Conservation (phyloP, 1,140 invertebrate species). For the Medauroidea extradentata region DNA sequence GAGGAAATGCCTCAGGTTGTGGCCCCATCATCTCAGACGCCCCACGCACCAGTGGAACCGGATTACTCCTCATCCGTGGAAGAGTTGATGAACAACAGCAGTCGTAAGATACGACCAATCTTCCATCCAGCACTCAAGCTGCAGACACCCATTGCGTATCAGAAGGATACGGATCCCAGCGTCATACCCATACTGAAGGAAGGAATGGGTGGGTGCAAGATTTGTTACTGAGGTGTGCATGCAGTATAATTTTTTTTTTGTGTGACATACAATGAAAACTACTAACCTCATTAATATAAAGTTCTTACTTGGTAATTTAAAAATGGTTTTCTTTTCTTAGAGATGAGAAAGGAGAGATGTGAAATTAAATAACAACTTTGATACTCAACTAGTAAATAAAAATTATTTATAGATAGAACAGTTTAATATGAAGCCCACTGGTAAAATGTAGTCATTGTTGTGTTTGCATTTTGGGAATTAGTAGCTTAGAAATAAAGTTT, state of each 20-base stretch:
- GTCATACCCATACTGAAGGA: constrained; percentile 76
- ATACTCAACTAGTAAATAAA: no score
- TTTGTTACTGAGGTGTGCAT: not conserved
- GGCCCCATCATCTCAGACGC: no score
- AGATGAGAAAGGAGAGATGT: not conserved
- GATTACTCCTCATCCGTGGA: no score
- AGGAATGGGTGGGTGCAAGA: constrained; percentile 64
- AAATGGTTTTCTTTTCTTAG: not conserved
- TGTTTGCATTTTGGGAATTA: no score
- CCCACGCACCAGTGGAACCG: no score
- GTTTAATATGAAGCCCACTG: no score
- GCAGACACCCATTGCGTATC: constrained; percentile 75
- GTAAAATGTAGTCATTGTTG: no score
- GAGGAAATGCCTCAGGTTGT: no score
- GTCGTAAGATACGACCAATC: constrained; percentile 66
- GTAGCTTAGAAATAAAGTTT: no score
- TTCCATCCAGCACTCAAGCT: constrained; percentile 69
- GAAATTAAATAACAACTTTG: no score
- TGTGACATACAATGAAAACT: not conserved
- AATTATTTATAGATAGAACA: no score
- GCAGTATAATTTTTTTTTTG: no score
- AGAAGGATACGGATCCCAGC: constrained; percentile 69
- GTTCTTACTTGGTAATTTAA: not conserved
- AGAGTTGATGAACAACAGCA: constrained; percentile 11
- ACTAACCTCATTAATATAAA: not conserved